Evolutionary conservation across 2,113 vertebrate species (phyloP), one percentile per base, ranked within the genome.

Genomic region (Lagenorhynchus albirostris): DNA sequence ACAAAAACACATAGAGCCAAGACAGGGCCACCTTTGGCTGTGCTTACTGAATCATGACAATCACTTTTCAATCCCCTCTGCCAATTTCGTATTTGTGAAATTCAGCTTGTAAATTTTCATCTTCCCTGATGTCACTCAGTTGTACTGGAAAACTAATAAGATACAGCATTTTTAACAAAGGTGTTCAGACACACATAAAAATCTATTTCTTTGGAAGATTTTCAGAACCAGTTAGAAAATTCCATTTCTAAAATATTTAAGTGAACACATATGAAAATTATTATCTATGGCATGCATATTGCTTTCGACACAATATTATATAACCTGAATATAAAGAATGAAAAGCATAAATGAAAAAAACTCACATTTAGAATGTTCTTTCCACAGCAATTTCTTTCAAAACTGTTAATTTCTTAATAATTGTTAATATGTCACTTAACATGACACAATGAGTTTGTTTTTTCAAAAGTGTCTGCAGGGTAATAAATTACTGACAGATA

Each of bases 321-420:
- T 74, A 82, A 50, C 8, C 53, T 76, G 55, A 87, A 70, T 47
- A 14, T n/a, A 91, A 95, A 89, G 12, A 89, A 89, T 70, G 41
- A 93, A 88, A 88, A 95, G 73, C 55, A 85, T 47, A 60, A 85
- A 90, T 31, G 1, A 62, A 82, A 58, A 58, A 90, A 87, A 33
- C 12, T 87, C 13, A 74, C 70, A 62, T 76, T 73, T 38, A 68
- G 21, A 70, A 0, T 41, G 15, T 50, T 89, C 36, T 96, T 58
- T 73, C 58, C 36, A 83, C 3, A 62, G 62, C 21, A 44, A 25
- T 86, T 92, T 74, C 74, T 53, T 97, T 95, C 68, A 60, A 73
- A 96, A 71, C 26, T 23, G 9, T 44, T 96, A 70, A 62, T 90
- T 92, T 96, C 44, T 91, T 95, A 91, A 13, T 85, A 89, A 33